Evolutionary conservation across 2,888 invertebrate genomes (phyloP).

Genomic region (Junonia oenone): DNA sequence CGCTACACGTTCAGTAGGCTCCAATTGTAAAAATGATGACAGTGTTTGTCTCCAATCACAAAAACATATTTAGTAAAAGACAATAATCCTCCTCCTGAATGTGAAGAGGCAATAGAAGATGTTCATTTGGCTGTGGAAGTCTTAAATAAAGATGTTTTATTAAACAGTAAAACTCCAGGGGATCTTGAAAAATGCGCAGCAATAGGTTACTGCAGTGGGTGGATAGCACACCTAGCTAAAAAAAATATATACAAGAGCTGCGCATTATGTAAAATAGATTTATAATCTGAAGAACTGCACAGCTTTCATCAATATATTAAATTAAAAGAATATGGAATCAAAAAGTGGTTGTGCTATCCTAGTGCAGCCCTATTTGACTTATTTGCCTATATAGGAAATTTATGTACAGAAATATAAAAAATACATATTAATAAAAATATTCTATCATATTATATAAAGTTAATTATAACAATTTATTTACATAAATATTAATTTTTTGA

Average conservation of each 20-base stretch:
- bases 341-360: constrained; percentile 27
- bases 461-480: too few species aligned
- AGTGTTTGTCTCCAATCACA: constrained; percentile 17
- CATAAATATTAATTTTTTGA: too few species aligned
- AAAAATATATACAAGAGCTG: constrained; percentile 11
- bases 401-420: too few species aligned
- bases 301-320: constrained; percentile 20
- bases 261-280: not conserved
- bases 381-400: constrained; percentile 20
- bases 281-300: constrained; percentile 2
- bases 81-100: too few species aligned
- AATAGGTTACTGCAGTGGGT: constrained; percentile 26
- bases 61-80: constrained; percentile 13
- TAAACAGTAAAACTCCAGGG: constrained; percentile 7
- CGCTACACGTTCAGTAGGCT: constrained; percentile 16
- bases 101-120: too few species aligned
- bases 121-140: too few species aligned
- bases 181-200: constrained; percentile 23
- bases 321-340: constrained; percentile 21
- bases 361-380: constrained; percentile 22
- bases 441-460: too few species aligned
- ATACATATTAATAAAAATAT: too few species aligned
- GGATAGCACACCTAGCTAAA: constrained; percentile 18
- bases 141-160: constrained; percentile 1
- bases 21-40: constrained; percentile 29